Evolutionary conservation across 2,113 vertebrate genomes (phyloP).

Genomic region (Sturnus vulgaris): DNA sequence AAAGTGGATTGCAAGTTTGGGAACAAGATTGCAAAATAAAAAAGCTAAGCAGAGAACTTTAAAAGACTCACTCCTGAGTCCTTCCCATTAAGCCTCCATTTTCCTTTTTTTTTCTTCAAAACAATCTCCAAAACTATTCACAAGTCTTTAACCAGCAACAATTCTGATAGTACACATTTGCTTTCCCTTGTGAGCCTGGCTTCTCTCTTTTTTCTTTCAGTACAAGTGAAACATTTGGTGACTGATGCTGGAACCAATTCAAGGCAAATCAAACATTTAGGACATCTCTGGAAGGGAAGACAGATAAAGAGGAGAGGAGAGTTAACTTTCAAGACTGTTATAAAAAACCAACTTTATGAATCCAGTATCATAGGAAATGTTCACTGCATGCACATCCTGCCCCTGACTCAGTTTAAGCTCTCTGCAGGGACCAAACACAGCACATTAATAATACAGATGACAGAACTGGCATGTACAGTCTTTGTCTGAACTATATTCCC

Average conservation of each 20-base stretch:
- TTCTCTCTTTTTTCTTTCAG: not conserved
- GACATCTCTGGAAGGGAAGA: not conserved
- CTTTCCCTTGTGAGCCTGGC: not conserved
- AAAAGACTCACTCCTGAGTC: not conserved
- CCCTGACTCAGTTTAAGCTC: conserved; percentile 14
- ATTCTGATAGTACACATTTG: not conserved
- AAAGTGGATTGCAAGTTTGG: not conserved
- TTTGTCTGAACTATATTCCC: conserved; percentile 34
- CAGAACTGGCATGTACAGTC: conserved; percentile 10
- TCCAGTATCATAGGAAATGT: conserved; percentile 8
- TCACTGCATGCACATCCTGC: conserved; percentile 30
- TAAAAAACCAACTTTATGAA: not conserved
- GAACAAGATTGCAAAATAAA: not conserved
- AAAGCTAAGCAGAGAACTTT: not conserved
- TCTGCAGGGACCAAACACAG: conserved; percentile 20
- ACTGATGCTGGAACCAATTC: not conserved
- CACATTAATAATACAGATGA: conserved; percentile 7
- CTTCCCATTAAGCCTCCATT: not conserved
- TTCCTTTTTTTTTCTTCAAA: not conserved
- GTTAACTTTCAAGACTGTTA: not conserved
- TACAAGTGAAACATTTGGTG: not conserved
- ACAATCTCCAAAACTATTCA: not conserved
- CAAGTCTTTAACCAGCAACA: not conserved
- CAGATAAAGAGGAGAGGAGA: not conserved
- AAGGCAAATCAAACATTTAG: not conserved